Percentiles rank a stretch among this genome's conserved stretches.
Evolutionary conservation across 2,113 vertebrate genomes (phyloP).

Genomic region (Gnathonemus echidnorhynchus): DNA sequence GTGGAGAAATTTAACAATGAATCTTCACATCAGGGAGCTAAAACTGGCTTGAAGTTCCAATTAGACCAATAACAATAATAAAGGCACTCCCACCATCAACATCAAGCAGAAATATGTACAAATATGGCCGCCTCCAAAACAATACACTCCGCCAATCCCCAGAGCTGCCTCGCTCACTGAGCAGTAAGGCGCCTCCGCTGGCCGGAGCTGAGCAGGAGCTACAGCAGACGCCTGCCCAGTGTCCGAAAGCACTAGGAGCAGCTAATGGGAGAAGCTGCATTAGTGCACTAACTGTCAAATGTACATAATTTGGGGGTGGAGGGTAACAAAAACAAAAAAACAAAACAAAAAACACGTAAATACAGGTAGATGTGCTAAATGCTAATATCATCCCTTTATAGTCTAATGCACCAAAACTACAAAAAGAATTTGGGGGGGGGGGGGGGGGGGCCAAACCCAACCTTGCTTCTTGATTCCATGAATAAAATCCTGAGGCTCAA

Average conservation of each 20-base stretch:
- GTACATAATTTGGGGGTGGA: constrained; percentile 19
- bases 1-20: not conserved
- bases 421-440: not conserved
- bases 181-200: not conserved
- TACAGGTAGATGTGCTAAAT: constrained; percentile 19
- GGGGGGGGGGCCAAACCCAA: not conserved
- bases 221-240: not conserved
- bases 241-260: not conserved
- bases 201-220: too few relatives aligned
- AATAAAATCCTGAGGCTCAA: not conserved
- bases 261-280: constrained; percentile 18
- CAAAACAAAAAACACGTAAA: constrained; percentile 3
- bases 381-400: constrained; percentile 46
- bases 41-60: not conserved
- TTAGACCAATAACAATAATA: not conserved
- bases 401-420: constrained; percentile 38
- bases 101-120: not conserved
- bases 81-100: not conserved
- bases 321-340: not conserved
- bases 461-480: not conserved
- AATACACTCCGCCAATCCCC: not conserved
- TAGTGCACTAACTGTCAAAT: constrained; percentile 44
- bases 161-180: not conserved
- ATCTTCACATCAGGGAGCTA: not conserved
- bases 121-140: not conserved